Evolutionary conservation across 1,140 invertebrate species (phyloP).

Genomic region (Lordiphosa mommai): DNA sequence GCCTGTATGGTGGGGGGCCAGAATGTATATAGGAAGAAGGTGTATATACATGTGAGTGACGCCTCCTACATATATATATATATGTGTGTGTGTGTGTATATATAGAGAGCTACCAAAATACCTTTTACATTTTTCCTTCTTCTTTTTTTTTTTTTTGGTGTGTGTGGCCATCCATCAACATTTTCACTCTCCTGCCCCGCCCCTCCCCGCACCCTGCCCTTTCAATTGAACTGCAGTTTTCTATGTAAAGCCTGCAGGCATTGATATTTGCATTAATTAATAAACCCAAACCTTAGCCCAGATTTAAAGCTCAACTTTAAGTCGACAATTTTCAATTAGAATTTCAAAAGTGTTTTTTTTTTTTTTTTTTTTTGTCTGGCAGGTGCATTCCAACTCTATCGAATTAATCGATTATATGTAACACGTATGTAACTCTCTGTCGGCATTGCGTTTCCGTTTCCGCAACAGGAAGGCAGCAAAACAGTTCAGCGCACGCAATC

Average conservation of each 20-base stretch:
- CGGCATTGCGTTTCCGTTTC: slow-evolving; percentile 79
- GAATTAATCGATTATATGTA: slow-evolving; percentile 78
- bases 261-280: slow-evolving; percentile 63
- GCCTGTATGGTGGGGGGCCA: slow-evolving; percentile 6
- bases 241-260: slow-evolving; percentile 11
- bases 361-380: background rate
- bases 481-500: slow-evolving; percentile 37
- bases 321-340: slow-evolving; percentile 38
- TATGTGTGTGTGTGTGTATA: background rate
- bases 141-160: no score
- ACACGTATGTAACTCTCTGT: slow-evolving; percentile 51
- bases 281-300: slow-evolving; percentile 10
- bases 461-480: slow-evolving; percentile 64
- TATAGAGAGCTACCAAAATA: slow-evolving; percentile 58
- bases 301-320: background rate
- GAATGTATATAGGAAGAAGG: background rate
- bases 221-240: slow-evolving; percentile 11
- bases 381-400: slow-evolving; percentile 78
- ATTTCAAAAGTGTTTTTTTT: slow-evolving; percentile 34
- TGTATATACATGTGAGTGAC: background rate
- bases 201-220: no score
- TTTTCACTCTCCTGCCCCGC: background rate
- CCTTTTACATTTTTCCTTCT: slow-evolving; percentile 22
- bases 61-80: background rate
- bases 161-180: slow-evolving; percentile 69